Percentiles rank a stretch among this genome's conserved stretches.
These are phyloP conservation scores for Drosophila fulvimacula DNA, from an alignment of 2,888 invertebrate genomes.

Conservation along the genomic window DNA sequence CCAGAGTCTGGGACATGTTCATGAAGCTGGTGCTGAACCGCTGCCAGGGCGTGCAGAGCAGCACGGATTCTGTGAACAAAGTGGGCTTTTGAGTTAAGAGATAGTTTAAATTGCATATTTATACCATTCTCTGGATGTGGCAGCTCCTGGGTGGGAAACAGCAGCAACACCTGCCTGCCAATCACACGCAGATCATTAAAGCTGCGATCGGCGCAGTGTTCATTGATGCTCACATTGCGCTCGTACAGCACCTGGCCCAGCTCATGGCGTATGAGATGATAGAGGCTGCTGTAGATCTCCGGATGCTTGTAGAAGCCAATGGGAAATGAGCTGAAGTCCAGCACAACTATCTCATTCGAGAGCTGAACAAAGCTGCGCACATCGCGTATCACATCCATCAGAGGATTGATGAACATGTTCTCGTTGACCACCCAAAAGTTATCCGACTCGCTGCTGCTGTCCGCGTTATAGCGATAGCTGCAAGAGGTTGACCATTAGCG, in stretches of 20 bases:
- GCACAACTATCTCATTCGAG: constrained; percentile 90
- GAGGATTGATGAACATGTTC: constrained; percentile 86
- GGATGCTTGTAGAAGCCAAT: constrained; percentile 84
- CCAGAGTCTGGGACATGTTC: constrained; percentile 80
- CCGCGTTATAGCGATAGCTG: constrained; percentile 65
- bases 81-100: rapidly evolving
- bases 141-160: constrained; percentile 85
- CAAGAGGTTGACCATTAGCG: neutral
- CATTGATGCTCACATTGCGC: constrained; percentile 58
- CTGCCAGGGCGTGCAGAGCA: constrained; percentile 82
- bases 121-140: constrained; percentile 83
- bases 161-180: constrained; percentile 87
- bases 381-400: constrained; percentile 88
- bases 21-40: constrained; percentile 80
- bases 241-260: constrained; percentile 85
- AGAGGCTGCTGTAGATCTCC: constrained; percentile 85
- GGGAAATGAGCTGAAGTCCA: constrained; percentile 94
- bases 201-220: constrained; percentile 85
- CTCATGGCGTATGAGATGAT: constrained; percentile 86
- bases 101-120: neutral
- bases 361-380: constrained; percentile 89
- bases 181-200: constrained; percentile 87
- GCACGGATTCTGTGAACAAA: constrained; percentile 68
- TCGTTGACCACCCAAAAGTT: constrained; percentile 84
- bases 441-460: constrained; percentile 58